phyloP scores from a whole-genome alignment of 1,140 invertebrate species.

The Pectinophora gossypiella region DNA sequence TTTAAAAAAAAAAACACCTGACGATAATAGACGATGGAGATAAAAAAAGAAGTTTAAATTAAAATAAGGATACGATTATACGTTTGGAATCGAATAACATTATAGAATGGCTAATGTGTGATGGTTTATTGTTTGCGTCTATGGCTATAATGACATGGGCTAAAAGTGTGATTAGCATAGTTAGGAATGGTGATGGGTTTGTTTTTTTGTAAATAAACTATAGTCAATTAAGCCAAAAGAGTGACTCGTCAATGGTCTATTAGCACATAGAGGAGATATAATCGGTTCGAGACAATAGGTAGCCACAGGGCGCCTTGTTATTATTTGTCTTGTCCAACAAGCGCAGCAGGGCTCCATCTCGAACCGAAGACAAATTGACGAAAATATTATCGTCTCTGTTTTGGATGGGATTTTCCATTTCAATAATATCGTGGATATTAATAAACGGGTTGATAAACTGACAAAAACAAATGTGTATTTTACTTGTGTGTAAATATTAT shows the following conservation, averaged over 20 bases:
- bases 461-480: too few relatives aligned
- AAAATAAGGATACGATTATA: neutral
- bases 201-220: neutral
- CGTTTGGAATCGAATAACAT: neutral
- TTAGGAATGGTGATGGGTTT: neutral
- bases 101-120: neutral
- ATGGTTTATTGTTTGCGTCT: neutral
- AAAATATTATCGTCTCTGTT: conserved; percentile 23
- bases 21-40: neutral
- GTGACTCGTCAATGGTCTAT: conserved; percentile 39
- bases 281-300: conserved; percentile 56
- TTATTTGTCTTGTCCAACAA: conserved; percentile 47
- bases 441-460: too few relatives aligned
- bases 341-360: conserved; percentile 34
- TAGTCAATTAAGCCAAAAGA: conserved; percentile 30
- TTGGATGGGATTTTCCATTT: too few relatives aligned
- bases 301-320: conserved; percentile 48
- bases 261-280: conserved; percentile 48
- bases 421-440: too few relatives aligned
- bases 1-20: neutral
- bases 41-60: neutral
- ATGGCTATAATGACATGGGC: neutral
- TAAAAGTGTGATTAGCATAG: neutral
- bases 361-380: conserved; percentile 47
- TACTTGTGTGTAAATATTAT: too few relatives aligned